phyloP scores from a whole-genome alignment of 2,113 vertebrate genomes.

The Anguilla rostrata region DNA sequence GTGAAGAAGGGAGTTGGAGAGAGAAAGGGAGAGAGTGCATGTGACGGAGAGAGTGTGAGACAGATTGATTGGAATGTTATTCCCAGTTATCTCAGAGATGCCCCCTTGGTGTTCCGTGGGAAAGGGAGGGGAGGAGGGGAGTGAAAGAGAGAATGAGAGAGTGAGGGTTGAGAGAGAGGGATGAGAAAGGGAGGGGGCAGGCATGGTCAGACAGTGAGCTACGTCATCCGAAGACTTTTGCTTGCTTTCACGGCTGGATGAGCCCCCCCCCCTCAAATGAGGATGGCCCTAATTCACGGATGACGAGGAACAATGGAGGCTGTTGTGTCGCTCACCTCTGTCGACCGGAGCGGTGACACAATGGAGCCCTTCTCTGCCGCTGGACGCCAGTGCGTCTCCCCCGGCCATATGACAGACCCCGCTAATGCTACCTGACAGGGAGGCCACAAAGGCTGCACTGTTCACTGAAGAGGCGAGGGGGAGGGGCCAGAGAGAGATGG shows the following conservation, averaged over 20 bases:
- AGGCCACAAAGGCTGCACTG: slow-evolving; percentile 69
- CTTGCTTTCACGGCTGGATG: slow-evolving; percentile 54
- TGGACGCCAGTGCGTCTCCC: slow-evolving; percentile 55
- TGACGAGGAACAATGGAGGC: slow-evolving; percentile 72
- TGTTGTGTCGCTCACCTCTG: slow-evolving; percentile 72
- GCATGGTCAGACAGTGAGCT: slow-evolving; percentile 41
- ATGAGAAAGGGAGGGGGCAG: slow-evolving; percentile 21
- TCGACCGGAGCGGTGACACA: slow-evolving; percentile 61
- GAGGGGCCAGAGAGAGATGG: neutral
- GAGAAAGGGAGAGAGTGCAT: neutral
- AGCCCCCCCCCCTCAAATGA: slow-evolving; percentile 33
- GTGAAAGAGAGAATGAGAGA: slow-evolving; percentile 27
- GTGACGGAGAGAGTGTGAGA: neutral
- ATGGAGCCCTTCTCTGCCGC: slow-evolving; percentile 63
- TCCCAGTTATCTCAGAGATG: slow-evolving; percentile 34
- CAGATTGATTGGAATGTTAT: neutral
- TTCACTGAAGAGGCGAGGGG: slow-evolving; percentile 34
- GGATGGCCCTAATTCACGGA: slow-evolving; percentile 64
- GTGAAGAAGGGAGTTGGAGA: neutral
- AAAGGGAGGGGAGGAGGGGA: slow-evolving; percentile 22
- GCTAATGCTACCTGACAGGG: slow-evolving; percentile 76
- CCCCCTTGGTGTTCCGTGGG: slow-evolving; percentile 19
- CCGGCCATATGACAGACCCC: slow-evolving; percentile 61
- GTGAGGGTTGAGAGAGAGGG: neutral
- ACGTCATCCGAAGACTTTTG: slow-evolving; percentile 45